Conservation (phyloP, 2,797 vertebrate genomes). For the Syndactyla subalaris region DNA sequence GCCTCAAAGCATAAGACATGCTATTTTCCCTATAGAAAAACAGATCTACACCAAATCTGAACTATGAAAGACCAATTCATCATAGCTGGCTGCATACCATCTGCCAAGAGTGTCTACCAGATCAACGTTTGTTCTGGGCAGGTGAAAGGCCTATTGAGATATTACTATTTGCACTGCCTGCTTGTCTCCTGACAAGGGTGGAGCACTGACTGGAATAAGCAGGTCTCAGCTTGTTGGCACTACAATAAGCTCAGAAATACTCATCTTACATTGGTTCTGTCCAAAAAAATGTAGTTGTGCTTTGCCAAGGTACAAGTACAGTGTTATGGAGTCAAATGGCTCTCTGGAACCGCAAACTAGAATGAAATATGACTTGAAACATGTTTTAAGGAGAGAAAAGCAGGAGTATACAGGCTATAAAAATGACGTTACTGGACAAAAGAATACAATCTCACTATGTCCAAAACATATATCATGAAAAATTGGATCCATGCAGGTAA, state of each 20-base stretch:
- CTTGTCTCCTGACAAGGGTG: slow-evolving; percentile 7
- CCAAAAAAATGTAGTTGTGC: background rate
- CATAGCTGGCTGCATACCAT: background rate
- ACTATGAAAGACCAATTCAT: background rate
- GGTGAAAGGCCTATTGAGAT: slow-evolving; percentile 27
- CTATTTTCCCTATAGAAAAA: background rate
- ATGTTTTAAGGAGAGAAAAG: background rate
- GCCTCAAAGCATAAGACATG: background rate
- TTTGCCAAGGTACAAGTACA: background rate
- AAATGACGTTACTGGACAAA: background rate
- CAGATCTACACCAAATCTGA: background rate
- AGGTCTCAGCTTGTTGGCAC: background rate
- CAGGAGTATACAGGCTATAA: background rate
- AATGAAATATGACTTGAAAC: background rate
- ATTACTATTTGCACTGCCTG: background rate
- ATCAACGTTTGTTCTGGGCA: background rate
- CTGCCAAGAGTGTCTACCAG: background rate
- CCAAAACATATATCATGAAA: background rate
- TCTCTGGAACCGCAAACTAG: background rate
- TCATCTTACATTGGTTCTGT: background rate
- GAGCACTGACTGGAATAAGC: background rate
- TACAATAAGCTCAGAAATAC: background rate
- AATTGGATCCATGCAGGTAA: background rate
- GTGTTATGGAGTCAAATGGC: background rate
- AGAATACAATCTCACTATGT: background rate